Evolutionary conservation across 2,797 vertebrate genomes (phyloP).

Genomic region (Mastacembelus armatus): DNA sequence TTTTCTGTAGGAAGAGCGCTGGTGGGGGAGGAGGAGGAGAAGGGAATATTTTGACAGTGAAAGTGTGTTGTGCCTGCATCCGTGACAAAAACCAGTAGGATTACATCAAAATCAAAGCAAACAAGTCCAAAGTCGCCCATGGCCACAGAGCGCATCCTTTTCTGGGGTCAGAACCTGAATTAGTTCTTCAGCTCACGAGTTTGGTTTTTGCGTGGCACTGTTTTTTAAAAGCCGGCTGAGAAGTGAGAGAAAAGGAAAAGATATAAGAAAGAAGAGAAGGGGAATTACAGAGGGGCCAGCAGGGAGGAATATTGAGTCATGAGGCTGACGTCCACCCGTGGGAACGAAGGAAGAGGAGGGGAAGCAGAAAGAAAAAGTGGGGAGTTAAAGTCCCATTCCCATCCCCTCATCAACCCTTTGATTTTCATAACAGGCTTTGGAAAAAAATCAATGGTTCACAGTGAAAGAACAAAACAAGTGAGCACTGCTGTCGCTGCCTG

Average conservation of each 20-base stretch:
- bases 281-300: constrained; percentile 49
- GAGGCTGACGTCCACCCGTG: constrained; percentile 54
- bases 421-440: constrained; percentile 35
- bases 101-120: not conserved
- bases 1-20: constrained; percentile 46
- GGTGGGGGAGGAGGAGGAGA: constrained; percentile 37
- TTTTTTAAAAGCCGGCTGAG: not conserved
- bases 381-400: constrained; percentile 32
- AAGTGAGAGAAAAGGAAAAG: constrained; percentile 30
- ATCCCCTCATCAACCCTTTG: constrained; percentile 38
- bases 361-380: not conserved
- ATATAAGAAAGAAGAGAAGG: constrained; percentile 17
- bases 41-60: constrained; percentile 33
- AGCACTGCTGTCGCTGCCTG: not conserved
- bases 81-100: not conserved
- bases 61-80: constrained; percentile 16
- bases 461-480: not conserved
- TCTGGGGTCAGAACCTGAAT: not conserved
- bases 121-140: not conserved
- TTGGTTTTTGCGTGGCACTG: not conserved
- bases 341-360: constrained; percentile 41
- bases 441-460: not conserved
- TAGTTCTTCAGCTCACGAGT: not conserved
- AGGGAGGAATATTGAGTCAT: constrained; percentile 52
- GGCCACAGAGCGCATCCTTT: not conserved